Evolutionary conservation across 2,888 invertebrate species (phyloP).

Genomic region (Cataglyphis cursor): DNA sequence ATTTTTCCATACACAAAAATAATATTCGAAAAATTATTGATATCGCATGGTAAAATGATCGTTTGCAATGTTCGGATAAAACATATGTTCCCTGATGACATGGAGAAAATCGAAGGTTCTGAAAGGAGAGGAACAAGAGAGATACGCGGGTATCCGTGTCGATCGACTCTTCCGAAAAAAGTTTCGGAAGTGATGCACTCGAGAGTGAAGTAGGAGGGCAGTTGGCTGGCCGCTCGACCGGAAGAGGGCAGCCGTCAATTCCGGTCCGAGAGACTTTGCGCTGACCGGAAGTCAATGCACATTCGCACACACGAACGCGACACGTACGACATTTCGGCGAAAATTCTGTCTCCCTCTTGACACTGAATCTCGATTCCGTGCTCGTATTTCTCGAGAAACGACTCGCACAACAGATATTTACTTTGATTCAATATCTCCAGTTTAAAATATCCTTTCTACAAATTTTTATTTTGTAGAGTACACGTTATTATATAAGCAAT

Average conservation of each 20-base stretch:
- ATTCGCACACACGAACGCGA: neutral
- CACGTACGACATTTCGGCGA: neutral
- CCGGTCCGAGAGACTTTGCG: constrained; percentile 65
- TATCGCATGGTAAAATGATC: constrained; percentile 5
- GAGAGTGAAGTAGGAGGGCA: constrained; percentile 75
- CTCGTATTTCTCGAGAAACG: neutral
- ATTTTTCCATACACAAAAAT: neutral
- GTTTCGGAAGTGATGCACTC: constrained; percentile 73
- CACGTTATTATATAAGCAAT: no score
- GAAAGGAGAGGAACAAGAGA: constrained; percentile 26
- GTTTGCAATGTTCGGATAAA: neutral
- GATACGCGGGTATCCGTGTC: neutral
- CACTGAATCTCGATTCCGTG: neutral
- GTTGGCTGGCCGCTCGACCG: constrained; percentile 78
- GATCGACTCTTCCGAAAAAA: constrained; percentile 56
- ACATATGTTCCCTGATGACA: constrained; percentile 12
- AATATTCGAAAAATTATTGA: neutral
- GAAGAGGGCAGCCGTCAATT: constrained; percentile 76
- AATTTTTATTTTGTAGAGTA: no score
- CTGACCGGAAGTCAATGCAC: constrained; percentile 59
- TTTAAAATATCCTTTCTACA: neutral
- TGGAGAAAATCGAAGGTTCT: constrained; percentile 39
- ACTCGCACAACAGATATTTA: constrained; percentile 11
- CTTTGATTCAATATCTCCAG: neutral
- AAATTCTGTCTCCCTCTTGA: constrained; percentile 2